Base-by-base conservation (phyloP, 2,888 invertebrate species). In the Tetheella fluctuosa region DNA sequence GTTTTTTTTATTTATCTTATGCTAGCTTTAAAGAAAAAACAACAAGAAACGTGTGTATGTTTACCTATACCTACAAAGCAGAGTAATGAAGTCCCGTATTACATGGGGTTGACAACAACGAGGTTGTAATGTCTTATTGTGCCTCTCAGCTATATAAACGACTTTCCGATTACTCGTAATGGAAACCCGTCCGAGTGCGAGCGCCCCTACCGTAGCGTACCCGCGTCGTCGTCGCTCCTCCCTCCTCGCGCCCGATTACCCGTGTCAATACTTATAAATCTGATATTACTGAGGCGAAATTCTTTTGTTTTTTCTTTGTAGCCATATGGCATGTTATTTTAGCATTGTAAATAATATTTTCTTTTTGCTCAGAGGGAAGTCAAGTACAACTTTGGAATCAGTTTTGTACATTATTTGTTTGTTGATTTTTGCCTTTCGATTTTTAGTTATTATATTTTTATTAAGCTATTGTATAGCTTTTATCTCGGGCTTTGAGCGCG, bases 121-220 rank as follows among this genome's bases (percentile, higher is more conserved):
- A 42, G 42, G 42, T 17, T 17, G 42, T 42, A 42, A 42, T 17
- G 42, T 42, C 42, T 42, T 17, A 42, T 6, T 42, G 42, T 8
- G 42, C 42, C 17, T 15, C 42, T 42, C 42, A 42, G 42, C 39
- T 13, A 7, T 48, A 48, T 48, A 48, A 48, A 48, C 48, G 48
- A 48, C 48, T 48, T 48, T 48, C 7, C 48, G 48, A 42, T 42
- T 48, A 48, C 42, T 48, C 48, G 48, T 48, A 48, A 17, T 20
- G 48, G 17, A 48, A 42, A 42, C 42, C 42, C 42, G n/a, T 3
- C 10, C 42, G 42, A 7, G 17, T 17, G 17, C 7, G 7, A 17
- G 15, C 15, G 37, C 37, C 39, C 5, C 5, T n/a, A 6, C 39
- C 39, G 10, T n/a, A 15, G 1, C 37, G 37, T 15, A 37, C n/a